Percentiles rank a stretch among this genome's conserved stretches.
phyloP scores from a whole-genome alignment of 2,113 vertebrate genomes.

The Istiophorus platypterus region DNA sequence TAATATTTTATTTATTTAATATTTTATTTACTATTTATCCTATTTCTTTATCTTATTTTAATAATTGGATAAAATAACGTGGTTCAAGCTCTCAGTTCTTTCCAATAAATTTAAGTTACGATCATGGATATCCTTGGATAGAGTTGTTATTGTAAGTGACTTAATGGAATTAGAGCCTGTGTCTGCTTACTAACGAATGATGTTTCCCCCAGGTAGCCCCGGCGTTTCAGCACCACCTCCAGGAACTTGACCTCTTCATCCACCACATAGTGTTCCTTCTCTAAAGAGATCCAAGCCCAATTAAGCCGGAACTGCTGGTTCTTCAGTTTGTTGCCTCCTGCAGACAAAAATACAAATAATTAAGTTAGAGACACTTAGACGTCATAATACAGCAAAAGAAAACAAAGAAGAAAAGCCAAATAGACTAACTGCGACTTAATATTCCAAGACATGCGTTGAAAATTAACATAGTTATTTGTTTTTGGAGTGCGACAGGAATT shows the following conservation, averaged over 20 bases:
- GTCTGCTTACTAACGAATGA: constrained; percentile 94
- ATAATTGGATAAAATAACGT: background rate
- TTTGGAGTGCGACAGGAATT: constrained; percentile 6
- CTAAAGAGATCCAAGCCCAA: constrained; percentile 98
- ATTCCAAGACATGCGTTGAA: background rate
- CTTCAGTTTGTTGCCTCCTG: constrained; percentile 93
- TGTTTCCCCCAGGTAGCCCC: constrained; percentile 95
- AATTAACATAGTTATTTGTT: constrained; percentile 24
- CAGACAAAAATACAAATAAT: constrained; percentile 60
- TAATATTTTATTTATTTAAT: background rate
- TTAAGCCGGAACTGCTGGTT: constrained; percentile 93
- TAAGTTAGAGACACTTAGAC: background rate
- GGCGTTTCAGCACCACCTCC: constrained; percentile 90
- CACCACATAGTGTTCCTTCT: constrained; percentile 91
- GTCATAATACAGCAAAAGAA: background rate
- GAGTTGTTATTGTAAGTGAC: background rate
- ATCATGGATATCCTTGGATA: background rate
- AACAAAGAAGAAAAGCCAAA: constrained; percentile 12
- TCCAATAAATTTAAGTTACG: background rate
- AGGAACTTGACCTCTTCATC: constrained; percentile 93
- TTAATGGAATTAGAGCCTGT: background rate
- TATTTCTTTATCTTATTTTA: background rate
- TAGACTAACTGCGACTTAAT: background rate
- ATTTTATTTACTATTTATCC: no score
- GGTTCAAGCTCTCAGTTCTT: background rate